phyloP scores from a whole-genome alignment of 2,888 invertebrate species.

The Dascillus cervinus region DNA sequence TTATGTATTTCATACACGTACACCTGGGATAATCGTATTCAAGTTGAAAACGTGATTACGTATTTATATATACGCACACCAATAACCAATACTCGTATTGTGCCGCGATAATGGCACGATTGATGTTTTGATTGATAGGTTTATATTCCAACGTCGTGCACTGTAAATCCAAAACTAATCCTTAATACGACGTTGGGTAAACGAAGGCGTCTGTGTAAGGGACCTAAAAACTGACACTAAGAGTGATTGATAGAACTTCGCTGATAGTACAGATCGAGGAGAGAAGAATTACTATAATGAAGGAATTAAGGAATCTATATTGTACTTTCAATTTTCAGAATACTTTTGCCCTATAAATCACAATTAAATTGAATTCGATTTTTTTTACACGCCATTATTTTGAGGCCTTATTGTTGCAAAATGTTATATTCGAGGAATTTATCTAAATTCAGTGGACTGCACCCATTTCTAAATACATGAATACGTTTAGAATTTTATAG shows the following conservation, averaged over 20 bases:
- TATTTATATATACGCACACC: slow-evolving; percentile 7
- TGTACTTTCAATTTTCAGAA: no score
- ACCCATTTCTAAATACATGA: no score
- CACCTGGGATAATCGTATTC: no score
- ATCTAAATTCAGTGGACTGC: no score
- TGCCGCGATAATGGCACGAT: slow-evolving; percentile 25
- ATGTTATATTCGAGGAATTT: no score
- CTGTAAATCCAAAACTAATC: slow-evolving; percentile 32
- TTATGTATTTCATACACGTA: no score
- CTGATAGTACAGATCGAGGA: slow-evolving; percentile 27
- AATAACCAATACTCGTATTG: slow-evolving; percentile 12
- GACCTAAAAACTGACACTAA: slow-evolving; percentile 37
- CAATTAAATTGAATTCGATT: no score
- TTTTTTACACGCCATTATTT: no score
- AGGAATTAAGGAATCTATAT: slow-evolving; percentile 30
- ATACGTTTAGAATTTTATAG: no score
- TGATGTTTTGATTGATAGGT: slow-evolving; percentile 37
- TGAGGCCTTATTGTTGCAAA: no score
- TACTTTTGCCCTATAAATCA: no score
- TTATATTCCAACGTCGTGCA: slow-evolving; percentile 35
- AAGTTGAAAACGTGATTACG: slow-evolving; percentile 12
- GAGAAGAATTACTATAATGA: slow-evolving; percentile 38
- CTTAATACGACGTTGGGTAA: slow-evolving; percentile 27
- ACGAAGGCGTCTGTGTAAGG: slow-evolving; percentile 18
- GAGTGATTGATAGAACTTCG: slow-evolving; percentile 41